These are phyloP conservation scores for Apodemus sylvaticus DNA, from an alignment of 2,113 vertebrate species.

Conservation along the genomic window DNA sequence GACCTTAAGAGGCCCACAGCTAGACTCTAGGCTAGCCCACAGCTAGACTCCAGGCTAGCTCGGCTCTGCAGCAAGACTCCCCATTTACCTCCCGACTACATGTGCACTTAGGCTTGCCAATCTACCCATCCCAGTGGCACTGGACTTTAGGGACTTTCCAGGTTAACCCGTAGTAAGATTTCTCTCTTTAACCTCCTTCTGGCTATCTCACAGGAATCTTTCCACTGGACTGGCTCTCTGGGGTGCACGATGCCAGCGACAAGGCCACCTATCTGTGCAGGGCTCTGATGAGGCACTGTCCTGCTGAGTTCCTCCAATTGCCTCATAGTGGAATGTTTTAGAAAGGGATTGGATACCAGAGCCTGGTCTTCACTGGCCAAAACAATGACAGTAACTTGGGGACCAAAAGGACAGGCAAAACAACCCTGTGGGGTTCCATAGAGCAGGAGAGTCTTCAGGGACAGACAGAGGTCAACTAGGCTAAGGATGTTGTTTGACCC, in stretches of 20 bases:
- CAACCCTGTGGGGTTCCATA: fast-evolving
- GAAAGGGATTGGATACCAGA: not conserved
- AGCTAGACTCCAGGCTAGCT: not conserved
- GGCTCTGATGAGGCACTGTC: not conserved
- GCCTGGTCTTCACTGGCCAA: not conserved
- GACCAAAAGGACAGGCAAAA: not conserved
- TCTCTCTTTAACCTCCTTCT: not conserved
- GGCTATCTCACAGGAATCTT: not conserved
- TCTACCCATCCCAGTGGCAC: too few relatives aligned
- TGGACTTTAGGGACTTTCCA: not conserved
- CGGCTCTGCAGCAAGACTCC: fast-evolving
- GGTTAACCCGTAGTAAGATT: not conserved
- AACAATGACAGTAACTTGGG: not conserved
- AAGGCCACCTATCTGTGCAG: fast-evolving
- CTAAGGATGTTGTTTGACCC: not conserved
- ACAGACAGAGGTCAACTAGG: not conserved
- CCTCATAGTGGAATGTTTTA: not conserved
- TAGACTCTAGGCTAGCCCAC: not conserved
- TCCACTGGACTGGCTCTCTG: not conserved
- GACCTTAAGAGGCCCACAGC: not conserved
- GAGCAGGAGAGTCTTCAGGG: not conserved
- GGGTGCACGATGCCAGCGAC: not conserved
- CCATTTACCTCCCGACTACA: fast-evolving
- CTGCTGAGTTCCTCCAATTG: fast-evolving
- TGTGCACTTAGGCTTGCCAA: not conserved